These are phyloP conservation scores for Smittia sp. DNA, from an alignment of 2,888 invertebrate genomes.

Conservation along the genomic window DNA sequence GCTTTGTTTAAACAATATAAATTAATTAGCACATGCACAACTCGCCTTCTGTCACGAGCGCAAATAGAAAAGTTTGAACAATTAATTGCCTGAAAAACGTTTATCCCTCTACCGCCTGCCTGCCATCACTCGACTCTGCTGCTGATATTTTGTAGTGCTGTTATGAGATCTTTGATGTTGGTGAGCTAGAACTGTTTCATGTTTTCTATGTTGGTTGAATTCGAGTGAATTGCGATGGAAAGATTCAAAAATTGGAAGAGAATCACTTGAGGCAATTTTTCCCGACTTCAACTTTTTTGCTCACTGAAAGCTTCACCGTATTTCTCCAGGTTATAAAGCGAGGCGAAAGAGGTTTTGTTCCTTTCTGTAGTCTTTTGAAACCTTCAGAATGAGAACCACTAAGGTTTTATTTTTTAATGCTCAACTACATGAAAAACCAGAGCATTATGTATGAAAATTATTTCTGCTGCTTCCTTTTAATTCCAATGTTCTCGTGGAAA, in stretches of 20 bases:
- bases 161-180: neutral
- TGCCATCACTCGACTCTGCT: neutral
- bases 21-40: constrained; percentile 30
- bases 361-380: neutral
- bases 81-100: neutral
- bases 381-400: neutral
- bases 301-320: neutral
- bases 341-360: neutral
- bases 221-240: neutral
- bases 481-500: neutral
- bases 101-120: neutral
- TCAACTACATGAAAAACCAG: too few relatives aligned
- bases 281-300: neutral
- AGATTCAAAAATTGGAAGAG: neutral
- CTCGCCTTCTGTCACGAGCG: neutral
- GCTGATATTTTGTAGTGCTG: neutral
- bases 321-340: neutral
- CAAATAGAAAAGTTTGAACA: neutral
- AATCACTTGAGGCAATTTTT: neutral
- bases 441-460: too few relatives aligned
- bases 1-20: constrained; percentile 27
- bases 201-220: neutral
- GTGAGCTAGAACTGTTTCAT: neutral
- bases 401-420: neutral
- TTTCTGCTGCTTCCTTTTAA: neutral